A percentile compares a stretch with the other conserved stretches of the same genome.
phyloP scores from a whole-genome alignment of 2,113 vertebrate genomes.

The Megalops atlanticus region DNA sequence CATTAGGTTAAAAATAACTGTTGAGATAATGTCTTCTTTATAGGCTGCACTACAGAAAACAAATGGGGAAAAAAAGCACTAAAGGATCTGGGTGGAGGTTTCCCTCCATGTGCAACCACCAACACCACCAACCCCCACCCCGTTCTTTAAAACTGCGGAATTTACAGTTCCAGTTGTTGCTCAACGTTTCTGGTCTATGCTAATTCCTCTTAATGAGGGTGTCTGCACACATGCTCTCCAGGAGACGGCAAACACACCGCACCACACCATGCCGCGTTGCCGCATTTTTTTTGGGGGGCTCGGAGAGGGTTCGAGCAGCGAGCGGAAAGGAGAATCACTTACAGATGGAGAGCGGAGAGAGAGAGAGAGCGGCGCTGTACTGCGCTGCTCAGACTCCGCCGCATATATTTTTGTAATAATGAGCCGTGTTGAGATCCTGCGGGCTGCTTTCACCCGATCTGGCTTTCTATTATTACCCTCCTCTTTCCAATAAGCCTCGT shows the following conservation, averaged over 20 bases:
- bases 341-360: not conserved
- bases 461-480: conserved; percentile 44
- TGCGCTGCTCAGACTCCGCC: too few species aligned
- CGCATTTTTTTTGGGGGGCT: not conserved
- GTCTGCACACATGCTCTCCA: conserved; percentile 19
- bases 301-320: not conserved
- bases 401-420: not conserved
- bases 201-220: conserved; percentile 33
- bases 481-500: conserved; percentile 58
- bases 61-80: conserved; percentile 16
- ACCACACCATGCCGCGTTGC: not conserved
- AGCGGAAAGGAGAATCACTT: not conserved
- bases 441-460: not conserved
- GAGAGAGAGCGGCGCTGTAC: not conserved
- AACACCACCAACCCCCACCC: too few species aligned
- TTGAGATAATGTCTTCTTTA: not conserved
- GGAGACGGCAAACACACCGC: not conserved
- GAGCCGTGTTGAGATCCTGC: not conserved
- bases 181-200: conserved; percentile 35
- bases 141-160: too few species aligned
- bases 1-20: not conserved
- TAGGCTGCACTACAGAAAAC: not conserved
- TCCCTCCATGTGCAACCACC: too few species aligned
- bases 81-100: not conserved
- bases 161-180: conserved; percentile 27